Evolutionary conservation across 1,140 invertebrate genomes (phyloP), one percentile per base, ranked within the genome.

Genomic region (Temnothorax longispinosus): DNA sequence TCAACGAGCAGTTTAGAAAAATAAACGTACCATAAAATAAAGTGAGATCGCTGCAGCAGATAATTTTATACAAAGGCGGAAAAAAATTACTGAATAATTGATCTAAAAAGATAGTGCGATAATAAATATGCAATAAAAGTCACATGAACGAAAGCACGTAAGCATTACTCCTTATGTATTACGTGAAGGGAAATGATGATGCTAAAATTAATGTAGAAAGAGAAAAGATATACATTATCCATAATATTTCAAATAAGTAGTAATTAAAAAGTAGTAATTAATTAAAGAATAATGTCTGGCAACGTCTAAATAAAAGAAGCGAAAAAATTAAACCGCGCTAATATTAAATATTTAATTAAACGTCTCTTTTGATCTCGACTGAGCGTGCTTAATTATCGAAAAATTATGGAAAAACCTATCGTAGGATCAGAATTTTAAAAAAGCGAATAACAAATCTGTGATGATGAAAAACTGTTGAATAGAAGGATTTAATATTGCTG

Each of bases 271-370:
- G 62, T 75, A 84, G 74, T 74, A 27, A 84, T 60, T 74, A 74
- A 60, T 60, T 10, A n/a, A 50, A 54, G 4, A 75, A 84, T 38
- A 75, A 44, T 60, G 21, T 15, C 6, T 18, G 11, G n/a, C 62
- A 18, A 6, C 27, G 2, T 32, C 0, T 15, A 54, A 50, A 67
- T 15, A 50, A 60, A 7, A 38, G 18, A 27, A 56, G 13, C 4
- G 11, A 18, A 62, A 60, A 74, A 38, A 21, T 44, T 60, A 72
- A 50, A n/a, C 27, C 38, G 0, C 52, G 27, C 18, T 74, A 84
- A 84, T 84, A 84, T 84, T 84, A 84, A 84, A 84, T 84, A 74
- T 74, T 84, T 84, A 75, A 84, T 84, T 84, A 74, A 84, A 84
- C 10, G 3, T 32, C 6, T 41, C 69, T 84, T 82, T 62, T 60